Conservation (phyloP, 2,888 invertebrate species). For the Luperina testacea region DNA sequence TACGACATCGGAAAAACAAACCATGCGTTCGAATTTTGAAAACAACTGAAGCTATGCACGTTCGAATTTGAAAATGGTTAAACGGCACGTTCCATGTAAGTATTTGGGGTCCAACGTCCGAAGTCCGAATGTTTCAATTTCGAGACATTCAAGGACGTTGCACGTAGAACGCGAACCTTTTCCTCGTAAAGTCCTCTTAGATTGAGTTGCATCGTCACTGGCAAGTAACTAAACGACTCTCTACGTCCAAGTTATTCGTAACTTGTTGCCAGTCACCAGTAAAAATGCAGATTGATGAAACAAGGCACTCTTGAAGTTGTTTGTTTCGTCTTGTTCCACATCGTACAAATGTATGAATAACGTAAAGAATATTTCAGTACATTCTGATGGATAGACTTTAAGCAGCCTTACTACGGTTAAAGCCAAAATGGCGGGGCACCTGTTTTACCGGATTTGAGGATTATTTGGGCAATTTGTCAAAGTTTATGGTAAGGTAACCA, state of each 20-base stretch:
- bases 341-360: slow-evolving; percentile 41
- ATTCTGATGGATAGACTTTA: slow-evolving; percentile 39
- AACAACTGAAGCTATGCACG: slow-evolving; percentile 21
- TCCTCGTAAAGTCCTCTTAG: slow-evolving; percentile 45
- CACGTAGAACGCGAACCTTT: slow-evolving; percentile 39
- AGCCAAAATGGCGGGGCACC: slow-evolving; percentile 13
- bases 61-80: slow-evolving; percentile 36
- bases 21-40: slow-evolving; percentile 39
- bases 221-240: slow-evolving; percentile 35
- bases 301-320: slow-evolving; percentile 27
- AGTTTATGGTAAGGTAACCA: neutral
- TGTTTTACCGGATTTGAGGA: neutral
- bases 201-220: slow-evolving; percentile 48
- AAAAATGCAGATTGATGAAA: neutral
- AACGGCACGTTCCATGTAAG: slow-evolving; percentile 32
- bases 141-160: slow-evolving; percentile 26
- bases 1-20: slow-evolving; percentile 26
- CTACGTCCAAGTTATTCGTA: slow-evolving; percentile 24
- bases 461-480: too few relatives aligned
- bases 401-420: slow-evolving; percentile 11
- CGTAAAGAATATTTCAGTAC: slow-evolving; percentile 26
- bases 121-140: slow-evolving; percentile 50
- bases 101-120: slow-evolving; percentile 20
- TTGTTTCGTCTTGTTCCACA: slow-evolving; percentile 34
- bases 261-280: neutral